Conservation (phyloP, 1,140 invertebrate genomes). For the Heterodera schachtii region DNA sequence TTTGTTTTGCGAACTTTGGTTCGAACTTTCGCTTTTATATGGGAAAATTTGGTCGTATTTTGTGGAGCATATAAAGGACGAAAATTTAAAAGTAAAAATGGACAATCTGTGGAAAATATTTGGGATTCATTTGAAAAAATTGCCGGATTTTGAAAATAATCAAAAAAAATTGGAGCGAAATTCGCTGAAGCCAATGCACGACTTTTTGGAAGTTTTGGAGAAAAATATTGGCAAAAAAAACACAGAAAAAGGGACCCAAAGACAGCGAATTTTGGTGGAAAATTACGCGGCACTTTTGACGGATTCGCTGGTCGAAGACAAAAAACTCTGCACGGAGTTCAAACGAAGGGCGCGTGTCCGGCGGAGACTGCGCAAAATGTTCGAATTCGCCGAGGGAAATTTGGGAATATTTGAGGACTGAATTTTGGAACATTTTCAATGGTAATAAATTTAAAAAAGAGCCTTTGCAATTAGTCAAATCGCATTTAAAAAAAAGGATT, state of each 20-base stretch:
- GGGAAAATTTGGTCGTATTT: conserved; percentile 1
- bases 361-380: not conserved
- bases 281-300: not conserved
- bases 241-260: not conserved
- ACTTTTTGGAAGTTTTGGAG: not conserved
- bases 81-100: not conserved
- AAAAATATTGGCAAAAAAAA: not conserved
- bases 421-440: not conserved
- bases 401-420: not conserved
- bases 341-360: not conserved
- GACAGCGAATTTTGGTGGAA: not conserved
- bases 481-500: too few relatives aligned
- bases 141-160: not conserved
- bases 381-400: not conserved
- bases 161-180: not conserved
- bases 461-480: not conserved
- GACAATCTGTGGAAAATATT: not conserved
- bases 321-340: not conserved
- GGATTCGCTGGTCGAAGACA: not conserved
- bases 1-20: not conserved
- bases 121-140: not conserved
- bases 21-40: not conserved
- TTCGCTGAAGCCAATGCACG: not conserved
- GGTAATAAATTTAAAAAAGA: not conserved
- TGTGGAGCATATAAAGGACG: not conserved